Evolutionary conservation across 2,888 invertebrate species (phyloP), one percentile per base, ranked within the genome.

Genomic region (Campoletis raptor): DNA sequence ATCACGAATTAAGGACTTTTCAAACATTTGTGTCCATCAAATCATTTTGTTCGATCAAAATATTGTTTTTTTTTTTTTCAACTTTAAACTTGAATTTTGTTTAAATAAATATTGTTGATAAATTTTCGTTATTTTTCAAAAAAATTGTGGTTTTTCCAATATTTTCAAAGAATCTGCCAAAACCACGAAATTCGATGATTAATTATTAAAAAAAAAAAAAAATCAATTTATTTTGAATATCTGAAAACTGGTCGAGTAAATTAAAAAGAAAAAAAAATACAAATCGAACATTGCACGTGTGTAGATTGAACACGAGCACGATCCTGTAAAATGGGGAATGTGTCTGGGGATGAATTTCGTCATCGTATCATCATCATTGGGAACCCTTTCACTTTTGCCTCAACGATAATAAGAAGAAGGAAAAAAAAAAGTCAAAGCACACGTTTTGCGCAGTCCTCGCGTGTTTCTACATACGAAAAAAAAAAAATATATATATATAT

Each of bases 311-410:
- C 87, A 81, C 87, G 54, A 67, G 86, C 85, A 85, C 73, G 87
- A 83, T 90, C 87, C 86, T 80, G 83, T 88, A 24, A 57, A 73
- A 45, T 66, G 24, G 67, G 45, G 9, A 52, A 24, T 5, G 85
- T 69, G 64, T 81, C 83, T 74, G 79, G 57, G 57, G 79, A 45
- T 70, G 80, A 81, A 87, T 87, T 88, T 87, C 88, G 86, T 88
- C 88, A 87, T 87, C 81, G 80, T 66, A 54, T 64, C 82, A 82
- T 81, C 67, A 45, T 57, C 54, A 54, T 72, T 18, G 48, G 15
- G 15, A 42, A 42, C 77, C 57, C 76, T 76, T 45, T 76, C 45
- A 64, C 54, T 76, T 64, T 30, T 45, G n/a, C 54, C 42, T 57
- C 10, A 12, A 30, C 30, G 15, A 30, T 61, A 61, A 61, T 48